phyloP scores from a whole-genome alignment of 1,140 invertebrate species.

The Solen grandis region DNA sequence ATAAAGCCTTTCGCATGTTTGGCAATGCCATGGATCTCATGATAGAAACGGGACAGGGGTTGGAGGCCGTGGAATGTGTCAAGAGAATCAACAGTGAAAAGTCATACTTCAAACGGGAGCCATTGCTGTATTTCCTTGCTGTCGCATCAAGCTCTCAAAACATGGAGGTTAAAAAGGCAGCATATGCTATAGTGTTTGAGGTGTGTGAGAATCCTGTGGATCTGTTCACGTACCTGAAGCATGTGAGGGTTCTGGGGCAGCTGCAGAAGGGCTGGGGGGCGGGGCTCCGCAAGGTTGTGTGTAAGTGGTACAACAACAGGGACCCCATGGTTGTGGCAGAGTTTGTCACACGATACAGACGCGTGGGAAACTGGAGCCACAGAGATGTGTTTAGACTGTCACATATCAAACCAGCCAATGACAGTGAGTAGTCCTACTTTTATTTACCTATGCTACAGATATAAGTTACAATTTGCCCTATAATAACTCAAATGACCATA shows the following conservation, averaged over 20 bases:
- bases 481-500: too few species aligned
- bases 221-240: conserved; percentile 85
- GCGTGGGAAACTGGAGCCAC: conserved; percentile 85
- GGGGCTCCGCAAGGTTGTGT: conserved; percentile 83
- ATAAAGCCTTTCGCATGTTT: conserved; percentile 41
- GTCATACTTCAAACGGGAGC: conserved; percentile 78
- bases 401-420: conserved; percentile 82
- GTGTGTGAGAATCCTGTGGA: conserved; percentile 83
- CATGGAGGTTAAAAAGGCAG: conserved; percentile 79
- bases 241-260: conserved; percentile 82
- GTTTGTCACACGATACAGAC: conserved; percentile 84
- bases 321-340: conserved; percentile 84
- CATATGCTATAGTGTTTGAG: conserved; percentile 82
- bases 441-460: too few species aligned
- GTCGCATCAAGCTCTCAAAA: conserved; percentile 81
- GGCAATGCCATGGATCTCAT: conserved; percentile 40
- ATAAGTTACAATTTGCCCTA: too few species aligned
- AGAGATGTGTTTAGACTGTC: conserved; percentile 86
- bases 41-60: conserved; percentile 40
- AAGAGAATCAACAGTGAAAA: conserved; percentile 54
- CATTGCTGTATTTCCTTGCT: conserved; percentile 84
- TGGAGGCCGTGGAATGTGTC: conserved; percentile 57
- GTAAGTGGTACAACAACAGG: conserved; percentile 84
- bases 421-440: conserved; percentile 82
- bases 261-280: conserved; percentile 83